Conservation (phyloP, 2,888 invertebrate genomes). For the Eueremaeus valkanovi region DNA sequence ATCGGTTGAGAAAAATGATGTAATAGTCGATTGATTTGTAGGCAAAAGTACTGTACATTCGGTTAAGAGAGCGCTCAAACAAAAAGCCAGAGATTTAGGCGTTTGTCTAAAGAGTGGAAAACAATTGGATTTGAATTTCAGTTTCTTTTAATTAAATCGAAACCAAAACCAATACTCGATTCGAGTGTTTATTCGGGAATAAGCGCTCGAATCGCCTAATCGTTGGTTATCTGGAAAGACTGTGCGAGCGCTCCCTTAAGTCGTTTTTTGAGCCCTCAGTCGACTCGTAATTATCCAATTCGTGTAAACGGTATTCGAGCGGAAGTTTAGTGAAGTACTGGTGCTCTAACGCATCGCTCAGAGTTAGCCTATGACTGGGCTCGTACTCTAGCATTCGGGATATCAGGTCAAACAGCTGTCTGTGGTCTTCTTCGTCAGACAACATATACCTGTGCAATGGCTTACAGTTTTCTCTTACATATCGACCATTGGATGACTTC, state of each 20-base stretch:
- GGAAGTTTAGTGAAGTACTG: slow-evolving; percentile 87
- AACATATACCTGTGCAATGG: slow-evolving; percentile 80
- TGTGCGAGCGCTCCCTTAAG: slow-evolving; percentile 8
- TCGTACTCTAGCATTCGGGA: slow-evolving; percentile 96
- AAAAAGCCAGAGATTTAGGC: too few species aligned
- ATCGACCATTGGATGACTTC: slow-evolving; percentile 91
- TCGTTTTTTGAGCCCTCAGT: background rate
- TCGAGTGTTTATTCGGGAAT: too few species aligned
- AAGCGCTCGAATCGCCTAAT: too few species aligned
- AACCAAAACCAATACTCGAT: too few species aligned
- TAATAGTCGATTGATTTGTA: too few species aligned
- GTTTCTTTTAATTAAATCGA: too few species aligned
- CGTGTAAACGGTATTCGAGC: slow-evolving; percentile 38
- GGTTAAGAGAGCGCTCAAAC: too few species aligned
- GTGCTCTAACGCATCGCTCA: slow-evolving; percentile 82
- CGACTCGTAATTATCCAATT: background rate
- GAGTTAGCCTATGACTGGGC: slow-evolving; percentile 79
- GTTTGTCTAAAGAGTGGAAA: too few species aligned
- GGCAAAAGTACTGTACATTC: too few species aligned
- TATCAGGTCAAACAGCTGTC: slow-evolving; percentile 88
- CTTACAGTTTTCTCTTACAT: slow-evolving; percentile 96
- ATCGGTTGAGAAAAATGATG: too few species aligned
- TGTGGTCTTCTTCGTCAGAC: slow-evolving; percentile 81
- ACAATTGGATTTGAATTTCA: too few species aligned
- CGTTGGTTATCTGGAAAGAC: slow-evolving; percentile 24